Conservation (phyloP, 2,113 vertebrate species). For the Pitta sordida region DNA sequence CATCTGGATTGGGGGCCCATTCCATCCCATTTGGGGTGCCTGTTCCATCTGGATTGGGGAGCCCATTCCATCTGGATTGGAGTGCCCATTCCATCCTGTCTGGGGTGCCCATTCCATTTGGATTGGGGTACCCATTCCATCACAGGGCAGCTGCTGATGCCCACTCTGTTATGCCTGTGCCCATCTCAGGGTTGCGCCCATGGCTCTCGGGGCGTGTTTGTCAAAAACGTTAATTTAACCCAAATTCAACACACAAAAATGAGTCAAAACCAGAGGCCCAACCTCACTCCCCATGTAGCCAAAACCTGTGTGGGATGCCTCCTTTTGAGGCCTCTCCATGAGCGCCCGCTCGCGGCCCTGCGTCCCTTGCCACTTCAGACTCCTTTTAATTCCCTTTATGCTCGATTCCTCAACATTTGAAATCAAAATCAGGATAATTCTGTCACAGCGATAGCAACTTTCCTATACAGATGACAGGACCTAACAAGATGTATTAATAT, state of each 20-base stretch:
- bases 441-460: neutral
- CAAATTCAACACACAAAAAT: neutral
- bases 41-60: neutral
- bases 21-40: too few relatives aligned
- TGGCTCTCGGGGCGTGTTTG: fast-evolving
- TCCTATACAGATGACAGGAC: neutral
- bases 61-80: neutral
- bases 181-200: fast-evolving
- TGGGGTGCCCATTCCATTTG: neutral
- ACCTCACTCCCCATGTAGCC: neutral
- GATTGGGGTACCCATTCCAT: too few relatives aligned
- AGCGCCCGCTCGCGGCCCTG: neutral
- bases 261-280: neutral
- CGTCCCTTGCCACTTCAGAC: fast-evolving
- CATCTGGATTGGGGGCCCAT: too few relatives aligned
- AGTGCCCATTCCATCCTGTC: neutral
- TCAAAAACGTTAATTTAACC: neutral
- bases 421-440: neutral
- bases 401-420: neutral
- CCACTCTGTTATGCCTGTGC: too few relatives aligned
- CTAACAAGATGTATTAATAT: neutral
- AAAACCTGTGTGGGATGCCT: fast-evolving
- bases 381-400: neutral
- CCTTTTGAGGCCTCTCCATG: neutral
- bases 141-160: fast-evolving